phyloP scores from a whole-genome alignment of 1,140 invertebrate genomes.

The Vollenhovia emeryi region DNA sequence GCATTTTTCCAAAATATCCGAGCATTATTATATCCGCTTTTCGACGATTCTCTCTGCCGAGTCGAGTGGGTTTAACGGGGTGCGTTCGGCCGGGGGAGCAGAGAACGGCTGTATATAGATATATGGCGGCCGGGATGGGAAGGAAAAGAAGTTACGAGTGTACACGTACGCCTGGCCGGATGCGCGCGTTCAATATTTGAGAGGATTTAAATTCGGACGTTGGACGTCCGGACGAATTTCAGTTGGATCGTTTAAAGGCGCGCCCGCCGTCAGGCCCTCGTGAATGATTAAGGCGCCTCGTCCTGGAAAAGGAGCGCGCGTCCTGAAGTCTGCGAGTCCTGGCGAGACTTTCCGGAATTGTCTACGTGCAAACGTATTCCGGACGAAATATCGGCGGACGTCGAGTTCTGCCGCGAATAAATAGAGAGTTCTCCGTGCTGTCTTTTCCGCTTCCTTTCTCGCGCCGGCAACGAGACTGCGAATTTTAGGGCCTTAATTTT shows the following conservation, averaged over 20 bases:
- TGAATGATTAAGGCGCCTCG: constrained; percentile 82
- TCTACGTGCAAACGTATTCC: constrained; percentile 78
- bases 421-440: constrained; percentile 73
- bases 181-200: constrained; percentile 83
- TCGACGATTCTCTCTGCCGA: constrained; percentile 61
- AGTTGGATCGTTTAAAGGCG: constrained; percentile 82
- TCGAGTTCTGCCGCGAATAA: constrained; percentile 71
- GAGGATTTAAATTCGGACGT: constrained; percentile 84
- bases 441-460: background rate
- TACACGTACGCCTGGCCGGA: constrained; percentile 63
- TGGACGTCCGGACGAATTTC: constrained; percentile 83
- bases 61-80: constrained; percentile 73
- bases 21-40: constrained; percentile 76
- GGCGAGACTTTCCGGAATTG: constrained; percentile 78
- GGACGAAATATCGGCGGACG: constrained; percentile 74
- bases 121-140: constrained; percentile 47
- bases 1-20: constrained; percentile 66
- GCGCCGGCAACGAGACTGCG: background rate
- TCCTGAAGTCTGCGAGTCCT: constrained; percentile 58
- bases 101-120: constrained; percentile 48
- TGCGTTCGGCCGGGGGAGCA: constrained; percentile 59
- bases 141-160: constrained; percentile 70
- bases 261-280: constrained; percentile 78
- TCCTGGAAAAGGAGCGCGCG: constrained; percentile 65
- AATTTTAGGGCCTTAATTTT: constrained; percentile 29